phyloP scores from a whole-genome alignment of 2,888 invertebrate genomes.

The Brachyopa scutellaris region DNA sequence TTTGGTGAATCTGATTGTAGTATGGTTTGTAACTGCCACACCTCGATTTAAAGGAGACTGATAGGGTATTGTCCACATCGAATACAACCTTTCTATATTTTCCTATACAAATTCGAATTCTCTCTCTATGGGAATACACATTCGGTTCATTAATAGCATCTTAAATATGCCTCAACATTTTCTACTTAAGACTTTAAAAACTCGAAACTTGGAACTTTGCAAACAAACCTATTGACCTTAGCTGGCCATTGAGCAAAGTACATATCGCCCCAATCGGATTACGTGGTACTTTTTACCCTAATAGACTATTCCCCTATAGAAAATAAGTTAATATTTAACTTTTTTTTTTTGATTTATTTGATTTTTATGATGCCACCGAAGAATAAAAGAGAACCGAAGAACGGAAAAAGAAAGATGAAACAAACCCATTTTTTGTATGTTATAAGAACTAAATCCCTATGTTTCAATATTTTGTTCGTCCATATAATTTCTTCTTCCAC shows the following conservation, averaged over 20 bases:
- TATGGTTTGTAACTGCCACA: too few species aligned
- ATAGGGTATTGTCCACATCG: too few species aligned
- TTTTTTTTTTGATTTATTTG: constrained; percentile 62
- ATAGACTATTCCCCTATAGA: constrained; percentile 39
- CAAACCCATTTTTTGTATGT: constrained; percentile 13
- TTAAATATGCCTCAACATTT: constrained; percentile 15
- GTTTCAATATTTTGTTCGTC: constrained; percentile 40
- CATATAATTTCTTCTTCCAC: constrained; percentile 17
- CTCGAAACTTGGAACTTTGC: constrained; percentile 52
- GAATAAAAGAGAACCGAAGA: not conserved
- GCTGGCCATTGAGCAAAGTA: constrained; percentile 63
- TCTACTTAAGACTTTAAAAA: constrained; percentile 51
- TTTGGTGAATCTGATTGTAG: too few species aligned
- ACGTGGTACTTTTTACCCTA: constrained; percentile 66
- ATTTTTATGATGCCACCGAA: constrained; percentile 41
- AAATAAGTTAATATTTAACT: constrained; percentile 69
- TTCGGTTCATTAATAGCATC: constrained; percentile 20
- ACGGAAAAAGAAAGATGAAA: constrained; percentile 25
- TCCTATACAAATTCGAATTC: not conserved
- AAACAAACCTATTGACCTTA: constrained; percentile 67
- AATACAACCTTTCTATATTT: too few species aligned
- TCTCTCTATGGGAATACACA: constrained; percentile 30
- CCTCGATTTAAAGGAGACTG: too few species aligned
- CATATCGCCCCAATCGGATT: constrained; percentile 67
- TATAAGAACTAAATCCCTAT: constrained; percentile 41